Evolutionary conservation across 2,113 vertebrate species (phyloP), one percentile per base, ranked within the genome.

Genomic region (Thunnus maccoyii): DNA sequence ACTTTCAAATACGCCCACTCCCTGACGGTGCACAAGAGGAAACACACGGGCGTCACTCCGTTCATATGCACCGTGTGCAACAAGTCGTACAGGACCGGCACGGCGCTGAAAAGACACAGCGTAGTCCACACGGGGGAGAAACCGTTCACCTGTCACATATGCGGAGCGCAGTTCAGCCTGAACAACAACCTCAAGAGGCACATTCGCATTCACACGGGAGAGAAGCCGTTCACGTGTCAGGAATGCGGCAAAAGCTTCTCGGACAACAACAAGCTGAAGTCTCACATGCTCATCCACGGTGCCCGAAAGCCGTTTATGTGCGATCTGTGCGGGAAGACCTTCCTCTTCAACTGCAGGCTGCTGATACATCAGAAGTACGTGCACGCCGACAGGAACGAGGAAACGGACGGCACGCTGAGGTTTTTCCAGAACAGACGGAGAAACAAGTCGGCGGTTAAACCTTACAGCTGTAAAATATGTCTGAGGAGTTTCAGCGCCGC

Each of bases 161-260:
- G 93, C 6, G 93, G 93, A 0, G 93, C 91, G 0, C 83, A 91
- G 6, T 94, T 94, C 84, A 93, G 87, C 81, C 86, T 94, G 30
- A 93, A 92, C 1, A 94, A 91, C 90, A 94, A 94, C 84, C 78
- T 94, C 3, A 92, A 92, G 48, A 76, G 92, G 50, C 93, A 94
- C 71, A 72, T 93, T 17, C 92, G 91, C 58, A 89, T 94, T 3
- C 93, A 94, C 86, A 94, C 93, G 0, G 93, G 93, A 0, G 93
- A 94, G 89, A 94, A 92, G 46, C 93, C 93, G 0, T 93, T 93
- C 76, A 68, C 66, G 63, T 94, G 93, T 61, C 78, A 89, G 80
- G 93, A 92, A 3, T 94, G 93, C 1, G 82, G 78, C 16, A 91
- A 91, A 72, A 91, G 90, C 71, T 94, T 91, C 85, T 91, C 92